Evolutionary conservation across 2,113 vertebrate genomes (phyloP).

Genomic region (Pseudolaguvia tuberculata): DNA sequence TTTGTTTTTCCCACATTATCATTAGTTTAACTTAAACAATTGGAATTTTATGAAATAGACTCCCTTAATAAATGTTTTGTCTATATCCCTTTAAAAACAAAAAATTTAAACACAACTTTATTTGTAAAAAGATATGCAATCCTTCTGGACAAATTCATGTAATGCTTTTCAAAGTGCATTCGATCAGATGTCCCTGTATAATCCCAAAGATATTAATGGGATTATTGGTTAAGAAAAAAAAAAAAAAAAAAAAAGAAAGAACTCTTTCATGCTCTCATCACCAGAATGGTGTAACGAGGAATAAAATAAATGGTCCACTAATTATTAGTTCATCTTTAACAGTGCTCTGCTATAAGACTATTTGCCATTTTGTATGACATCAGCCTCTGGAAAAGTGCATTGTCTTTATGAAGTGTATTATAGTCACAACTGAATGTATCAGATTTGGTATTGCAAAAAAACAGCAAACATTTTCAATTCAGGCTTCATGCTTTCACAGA

Average conservation of each 20-base stretch:
- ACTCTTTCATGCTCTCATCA: conserved; percentile 15
- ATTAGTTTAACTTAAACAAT: conserved; percentile 24
- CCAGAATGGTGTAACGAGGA: conserved; percentile 13
- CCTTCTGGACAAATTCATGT: conserved; percentile 38
- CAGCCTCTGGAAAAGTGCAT: conserved; percentile 59
- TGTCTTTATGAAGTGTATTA: conserved; percentile 44
- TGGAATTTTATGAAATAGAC: conserved; percentile 9
- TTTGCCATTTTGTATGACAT: conserved; percentile 47
- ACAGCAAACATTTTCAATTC: conserved; percentile 53
- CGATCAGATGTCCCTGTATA: conserved; percentile 58
- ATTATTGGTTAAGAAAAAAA: conserved; percentile 19
- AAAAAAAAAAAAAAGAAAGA: background rate
- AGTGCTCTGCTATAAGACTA: conserved; percentile 36
- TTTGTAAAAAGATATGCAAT: conserved; percentile 34
- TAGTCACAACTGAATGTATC: conserved; percentile 47
- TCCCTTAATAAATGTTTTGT: conserved; percentile 15
- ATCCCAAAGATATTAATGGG: conserved; percentile 41
- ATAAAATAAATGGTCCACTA: conserved; percentile 38
- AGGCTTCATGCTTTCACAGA: conserved; percentile 66
- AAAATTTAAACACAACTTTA: conserved; percentile 18
- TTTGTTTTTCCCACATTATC: conserved; percentile 2
- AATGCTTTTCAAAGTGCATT: conserved; percentile 62
- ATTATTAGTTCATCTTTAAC: conserved; percentile 32
- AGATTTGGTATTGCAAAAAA: conserved; percentile 55
- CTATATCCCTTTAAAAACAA: conserved; percentile 33